Conservation (phyloP, 2,797 vertebrate species). For the Orientallactaga sibirica region DNA sequence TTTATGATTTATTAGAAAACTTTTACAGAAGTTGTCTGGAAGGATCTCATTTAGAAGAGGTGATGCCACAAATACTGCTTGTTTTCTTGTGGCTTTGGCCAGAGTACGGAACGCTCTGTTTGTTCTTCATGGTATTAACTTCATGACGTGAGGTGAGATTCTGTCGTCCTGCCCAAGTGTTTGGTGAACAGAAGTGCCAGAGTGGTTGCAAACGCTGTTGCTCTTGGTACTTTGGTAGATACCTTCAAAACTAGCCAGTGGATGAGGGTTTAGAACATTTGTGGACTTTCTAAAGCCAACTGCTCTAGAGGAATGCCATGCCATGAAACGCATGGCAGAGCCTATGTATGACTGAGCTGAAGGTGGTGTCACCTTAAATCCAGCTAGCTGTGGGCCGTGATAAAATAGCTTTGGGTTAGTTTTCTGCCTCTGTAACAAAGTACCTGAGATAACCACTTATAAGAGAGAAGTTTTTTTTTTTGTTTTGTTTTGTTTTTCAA, state of each 20-base stretch:
- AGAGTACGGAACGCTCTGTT: not conserved
- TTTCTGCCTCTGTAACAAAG: not conserved
- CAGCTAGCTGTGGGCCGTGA: no score
- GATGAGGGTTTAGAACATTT: no score
- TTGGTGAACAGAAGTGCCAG: not conserved
- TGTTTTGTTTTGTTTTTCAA: no score
- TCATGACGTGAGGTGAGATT: not conserved
- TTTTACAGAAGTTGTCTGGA: not conserved
- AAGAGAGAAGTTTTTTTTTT: not conserved
- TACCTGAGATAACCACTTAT: not conserved
- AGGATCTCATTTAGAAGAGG: constrained; percentile 48
- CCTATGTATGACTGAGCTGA: no score
- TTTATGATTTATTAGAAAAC: constrained; percentile 49
- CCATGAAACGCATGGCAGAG: no score
- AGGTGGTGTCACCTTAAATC: no score
- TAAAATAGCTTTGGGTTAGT: not conserved
- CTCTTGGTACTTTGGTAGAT: constrained; percentile 12
- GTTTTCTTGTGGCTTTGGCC: constrained; percentile 37
- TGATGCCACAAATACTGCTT: not conserved
- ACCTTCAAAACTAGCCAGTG: constrained; percentile 10
- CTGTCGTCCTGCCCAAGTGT: not conserved
- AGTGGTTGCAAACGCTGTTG: not conserved
- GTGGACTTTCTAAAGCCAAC: no score
- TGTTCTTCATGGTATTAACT: not conserved
- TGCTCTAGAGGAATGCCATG: no score